Evolutionary conservation across 2,113 vertebrate species (phyloP), one percentile per base, ranked within the genome.

Genomic region (Bombycilla garrulus): DNA sequence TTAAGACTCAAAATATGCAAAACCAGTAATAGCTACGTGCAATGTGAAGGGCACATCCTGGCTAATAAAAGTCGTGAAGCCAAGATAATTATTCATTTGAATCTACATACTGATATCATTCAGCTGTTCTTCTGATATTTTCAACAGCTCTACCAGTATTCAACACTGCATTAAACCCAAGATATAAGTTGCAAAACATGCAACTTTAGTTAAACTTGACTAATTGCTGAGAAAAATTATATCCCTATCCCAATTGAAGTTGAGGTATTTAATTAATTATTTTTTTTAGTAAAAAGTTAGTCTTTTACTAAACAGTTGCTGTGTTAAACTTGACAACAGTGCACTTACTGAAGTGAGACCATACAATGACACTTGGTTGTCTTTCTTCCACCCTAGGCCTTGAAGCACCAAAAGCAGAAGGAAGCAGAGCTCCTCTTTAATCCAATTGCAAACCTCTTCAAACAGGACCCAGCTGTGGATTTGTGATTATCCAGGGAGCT

Each of bases 1-100:
- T 79, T 72, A 69, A 85, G 58, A 83, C 51, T 35, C 51, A 72
- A 94, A 92, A 83, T 40, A 95, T 2, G 40, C 47, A 81, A 78
- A 80, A 13, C 4, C 6, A 2, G 36, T 53, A 77, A 50, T 65
- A 90, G 42, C 62, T 70, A 65, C 6, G 1, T 28, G 38, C 42
- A 20, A 15, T 4, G 4, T 14, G 38, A 84, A 44, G 22, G 90
- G 71, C 31, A 36, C 45, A 45, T 35, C 60, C 19, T 3, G 1
- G 51, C 79, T 81, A 93, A 81, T 42, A 56, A 74, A 92, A 67
- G 48, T 38, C 1, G 0, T 7, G 33, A 90, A 81, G 48, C 31
- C 64, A 71, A 94, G 33, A 47, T 80, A 86, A 53, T 10, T 2
- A 66, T 61, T 89, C 45, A 21, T 86, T 73, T 50, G 13, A 83